Conservation (phyloP, 2,113 vertebrate genomes). For the Tychaedon coryphoeus region DNA sequence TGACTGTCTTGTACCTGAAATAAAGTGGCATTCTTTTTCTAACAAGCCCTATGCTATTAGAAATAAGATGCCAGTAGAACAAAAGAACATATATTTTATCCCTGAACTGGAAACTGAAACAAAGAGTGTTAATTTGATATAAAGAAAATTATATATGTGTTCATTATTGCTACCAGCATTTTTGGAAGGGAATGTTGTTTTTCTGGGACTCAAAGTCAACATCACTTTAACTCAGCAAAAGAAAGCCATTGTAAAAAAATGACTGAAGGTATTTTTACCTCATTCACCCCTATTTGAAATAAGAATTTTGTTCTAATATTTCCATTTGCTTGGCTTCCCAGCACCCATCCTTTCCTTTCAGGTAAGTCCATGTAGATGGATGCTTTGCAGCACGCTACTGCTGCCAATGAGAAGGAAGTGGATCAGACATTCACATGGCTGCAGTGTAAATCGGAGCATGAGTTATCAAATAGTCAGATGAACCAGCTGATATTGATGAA, state of each 20-base stretch:
- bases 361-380: fast-evolving
- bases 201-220: background rate
- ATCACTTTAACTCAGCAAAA: background rate
- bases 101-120: background rate
- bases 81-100: background rate
- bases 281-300: background rate
- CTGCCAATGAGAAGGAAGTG: background rate
- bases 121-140: background rate
- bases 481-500: background rate
- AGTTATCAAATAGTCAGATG: background rate
- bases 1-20: background rate
- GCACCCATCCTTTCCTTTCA: background rate
- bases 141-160: background rate
- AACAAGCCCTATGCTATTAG: background rate
- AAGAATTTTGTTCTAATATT: background rate
- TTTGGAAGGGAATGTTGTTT: background rate
- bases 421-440: background rate
- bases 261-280: background rate
- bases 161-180: background rate
- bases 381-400: background rate
- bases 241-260: background rate
- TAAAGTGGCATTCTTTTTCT: background rate
- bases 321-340: background rate
- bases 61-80: background rate
- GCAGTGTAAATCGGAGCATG: background rate